phyloP scores from a whole-genome alignment of 2,113 vertebrate genomes.

The Bos indicus region DNA sequence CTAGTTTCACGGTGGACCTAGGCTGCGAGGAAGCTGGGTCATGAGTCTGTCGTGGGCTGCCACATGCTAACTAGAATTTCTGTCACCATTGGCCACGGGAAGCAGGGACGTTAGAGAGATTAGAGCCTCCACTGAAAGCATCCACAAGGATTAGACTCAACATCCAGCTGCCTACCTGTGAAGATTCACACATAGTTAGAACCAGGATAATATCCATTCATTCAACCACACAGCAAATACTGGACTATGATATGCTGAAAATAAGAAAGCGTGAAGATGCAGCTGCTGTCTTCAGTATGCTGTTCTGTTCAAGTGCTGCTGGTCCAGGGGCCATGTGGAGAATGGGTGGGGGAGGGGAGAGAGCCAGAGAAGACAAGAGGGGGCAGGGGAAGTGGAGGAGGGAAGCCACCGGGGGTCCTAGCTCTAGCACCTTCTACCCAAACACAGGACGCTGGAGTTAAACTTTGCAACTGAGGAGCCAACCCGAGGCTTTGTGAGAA shows the following conservation, averaged over 20 bases:
- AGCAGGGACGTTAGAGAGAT: background rate
- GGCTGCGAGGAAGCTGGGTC: background rate
- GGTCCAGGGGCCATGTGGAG: fast-evolving
- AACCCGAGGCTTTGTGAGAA: background rate
- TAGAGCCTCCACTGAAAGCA: background rate
- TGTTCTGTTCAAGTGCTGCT: background rate
- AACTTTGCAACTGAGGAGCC: background rate
- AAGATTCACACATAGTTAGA: background rate
- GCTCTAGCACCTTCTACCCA: background rate
- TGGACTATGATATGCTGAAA: background rate
- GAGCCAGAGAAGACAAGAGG: no score
- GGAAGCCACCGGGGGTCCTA: no score
- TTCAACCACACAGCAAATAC: background rate
- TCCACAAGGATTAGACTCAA: background rate
- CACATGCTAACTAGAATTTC: background rate
- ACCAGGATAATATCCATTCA: background rate
- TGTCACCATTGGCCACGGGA: background rate
- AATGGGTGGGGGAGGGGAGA: no score
- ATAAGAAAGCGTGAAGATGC: background rate
- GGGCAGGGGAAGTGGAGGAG: fast-evolving
- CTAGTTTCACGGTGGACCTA: background rate
- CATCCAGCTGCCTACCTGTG: background rate
- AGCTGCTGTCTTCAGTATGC: background rate
- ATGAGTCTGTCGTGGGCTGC: background rate
- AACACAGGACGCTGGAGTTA: background rate